Evolutionary conservation across 2,888 invertebrate species (phyloP).

Genomic region (Chaetogeoica ovagalla): DNA sequence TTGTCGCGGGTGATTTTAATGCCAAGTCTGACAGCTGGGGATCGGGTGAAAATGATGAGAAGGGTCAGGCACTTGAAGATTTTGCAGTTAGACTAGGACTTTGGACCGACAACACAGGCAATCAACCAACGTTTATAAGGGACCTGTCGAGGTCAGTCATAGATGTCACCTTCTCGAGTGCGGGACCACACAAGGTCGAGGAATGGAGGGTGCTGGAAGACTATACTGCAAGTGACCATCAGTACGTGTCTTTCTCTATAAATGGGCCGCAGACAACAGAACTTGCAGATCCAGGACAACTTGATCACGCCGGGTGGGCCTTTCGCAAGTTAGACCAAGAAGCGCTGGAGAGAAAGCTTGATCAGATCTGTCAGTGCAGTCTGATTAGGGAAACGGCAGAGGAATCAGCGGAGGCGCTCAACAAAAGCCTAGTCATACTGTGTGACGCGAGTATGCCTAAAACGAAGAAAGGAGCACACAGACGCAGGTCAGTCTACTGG

Average conservation of each 20-base stretch:
- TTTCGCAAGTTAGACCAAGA: not conserved
- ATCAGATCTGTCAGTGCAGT: not conserved
- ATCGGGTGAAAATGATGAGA: too few relatives aligned
- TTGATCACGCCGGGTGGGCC: not conserved
- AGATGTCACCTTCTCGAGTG: too few relatives aligned
- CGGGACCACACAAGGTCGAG: too few relatives aligned
- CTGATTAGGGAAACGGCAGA: not conserved
- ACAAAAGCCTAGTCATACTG: fast-evolving
- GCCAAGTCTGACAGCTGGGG: not conserved
- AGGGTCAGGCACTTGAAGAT: too few relatives aligned
- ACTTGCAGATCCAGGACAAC: not conserved
- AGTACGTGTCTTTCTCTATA: not conserved
- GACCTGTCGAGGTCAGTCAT: too few relatives aligned
- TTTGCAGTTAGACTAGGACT: too few relatives aligned
- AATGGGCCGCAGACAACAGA: too few relatives aligned
- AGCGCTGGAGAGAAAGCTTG: fast-evolving
- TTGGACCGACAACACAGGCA: too few relatives aligned
- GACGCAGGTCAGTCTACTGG: not conserved
- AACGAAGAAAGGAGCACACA: fast-evolving
- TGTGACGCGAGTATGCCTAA: not conserved
- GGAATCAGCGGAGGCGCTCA: fast-evolving
- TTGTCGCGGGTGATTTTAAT: not conserved
- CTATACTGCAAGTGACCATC: too few relatives aligned
- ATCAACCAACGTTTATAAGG: too few relatives aligned
- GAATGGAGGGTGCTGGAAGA: too few relatives aligned